A percentile compares a stretch with the other conserved stretches of the same genome.
Evolutionary conservation across 2,888 invertebrate species (phyloP).

Genomic region (Lepidochrysops patricia): DNA sequence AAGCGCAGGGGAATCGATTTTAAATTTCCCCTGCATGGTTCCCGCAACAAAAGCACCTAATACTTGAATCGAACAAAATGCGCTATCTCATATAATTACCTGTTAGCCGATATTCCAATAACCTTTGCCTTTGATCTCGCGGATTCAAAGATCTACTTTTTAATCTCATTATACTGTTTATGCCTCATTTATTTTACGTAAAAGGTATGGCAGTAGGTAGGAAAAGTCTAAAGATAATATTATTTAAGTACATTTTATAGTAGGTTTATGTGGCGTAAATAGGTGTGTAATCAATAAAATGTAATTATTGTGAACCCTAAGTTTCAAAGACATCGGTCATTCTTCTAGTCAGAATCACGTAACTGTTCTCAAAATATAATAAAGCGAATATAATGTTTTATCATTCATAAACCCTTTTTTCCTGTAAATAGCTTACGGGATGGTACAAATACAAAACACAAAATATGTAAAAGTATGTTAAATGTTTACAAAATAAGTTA

Average conservation of each 20-base stretch:
- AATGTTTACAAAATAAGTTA: not conserved
- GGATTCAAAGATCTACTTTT: not conserved
- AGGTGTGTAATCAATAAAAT: too few species aligned
- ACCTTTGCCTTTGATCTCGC: slow-evolving; percentile 5
- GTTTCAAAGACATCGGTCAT: too few species aligned
- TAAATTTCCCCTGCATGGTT: slow-evolving; percentile 62
- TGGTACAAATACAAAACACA: not conserved
- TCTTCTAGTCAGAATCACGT: too few species aligned
- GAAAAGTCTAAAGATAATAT: too few species aligned
- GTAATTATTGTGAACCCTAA: too few species aligned
- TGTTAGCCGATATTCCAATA: slow-evolving; percentile 17
- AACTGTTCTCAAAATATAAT: too few species aligned
- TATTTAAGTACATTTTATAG: not conserved
- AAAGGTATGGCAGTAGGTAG: too few species aligned
- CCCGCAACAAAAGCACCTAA: slow-evolving; percentile 57
- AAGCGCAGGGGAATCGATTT: slow-evolving; percentile 66
- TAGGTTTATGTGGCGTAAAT: too few species aligned
- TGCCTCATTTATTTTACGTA: not conserved
- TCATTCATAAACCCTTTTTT: not conserved
- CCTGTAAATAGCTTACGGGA: not conserved
- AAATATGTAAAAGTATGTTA: not conserved
- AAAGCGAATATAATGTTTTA: too few species aligned
- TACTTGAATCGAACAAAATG: slow-evolving; percentile 47
- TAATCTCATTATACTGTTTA: not conserved
- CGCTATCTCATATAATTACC: slow-evolving; percentile 25